phyloP scores from a whole-genome alignment of 2,113 vertebrate genomes.

The Odontesthes bonariensis region DNA sequence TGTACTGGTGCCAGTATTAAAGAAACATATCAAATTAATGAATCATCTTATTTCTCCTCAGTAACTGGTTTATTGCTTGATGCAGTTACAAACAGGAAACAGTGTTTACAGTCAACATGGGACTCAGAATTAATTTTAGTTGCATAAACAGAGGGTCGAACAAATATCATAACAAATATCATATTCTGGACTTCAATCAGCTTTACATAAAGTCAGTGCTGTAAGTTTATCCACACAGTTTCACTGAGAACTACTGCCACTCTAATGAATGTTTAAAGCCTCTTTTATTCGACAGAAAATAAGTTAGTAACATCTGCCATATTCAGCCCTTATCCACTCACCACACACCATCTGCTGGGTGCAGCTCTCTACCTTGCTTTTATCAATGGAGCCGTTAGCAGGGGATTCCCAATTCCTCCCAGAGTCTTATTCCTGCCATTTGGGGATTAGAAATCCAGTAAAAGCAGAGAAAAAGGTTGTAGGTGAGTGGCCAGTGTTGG shows the following conservation, averaged over 20 bases:
- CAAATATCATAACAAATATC: background rate
- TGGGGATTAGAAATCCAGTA: constrained; percentile 42
- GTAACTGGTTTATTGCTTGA: background rate
- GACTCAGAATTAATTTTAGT: constrained; percentile 8
- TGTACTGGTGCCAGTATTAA: background rate
- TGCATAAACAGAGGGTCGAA: constrained; percentile 19
- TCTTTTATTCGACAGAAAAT: constrained; percentile 46
- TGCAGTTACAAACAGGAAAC: constrained; percentile 3
- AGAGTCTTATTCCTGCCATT: constrained; percentile 39
- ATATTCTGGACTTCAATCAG: background rate
- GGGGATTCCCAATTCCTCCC: constrained; percentile 68
- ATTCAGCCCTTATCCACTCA: constrained; percentile 67
- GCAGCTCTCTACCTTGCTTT: constrained; percentile 63
- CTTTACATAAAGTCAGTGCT: background rate
- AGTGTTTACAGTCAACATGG: constrained; percentile 44
- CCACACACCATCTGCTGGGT: constrained; percentile 77
- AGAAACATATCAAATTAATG: constrained; percentile 5
- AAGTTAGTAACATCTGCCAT: constrained; percentile 59
- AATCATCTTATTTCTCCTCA: background rate
- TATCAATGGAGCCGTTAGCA: constrained; percentile 70
- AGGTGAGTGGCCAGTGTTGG: constrained; percentile 22
- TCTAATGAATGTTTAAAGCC: constrained; percentile 35
- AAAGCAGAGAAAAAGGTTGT: constrained; percentile 1
- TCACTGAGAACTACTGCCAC: constrained; percentile 6
- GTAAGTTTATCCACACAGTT: background rate